Percentiles rank a stretch among this genome's conserved stretches.
Conservation (phyloP, 92 coral and sea anemone species). For the Virgularia gustaviana region DNA sequence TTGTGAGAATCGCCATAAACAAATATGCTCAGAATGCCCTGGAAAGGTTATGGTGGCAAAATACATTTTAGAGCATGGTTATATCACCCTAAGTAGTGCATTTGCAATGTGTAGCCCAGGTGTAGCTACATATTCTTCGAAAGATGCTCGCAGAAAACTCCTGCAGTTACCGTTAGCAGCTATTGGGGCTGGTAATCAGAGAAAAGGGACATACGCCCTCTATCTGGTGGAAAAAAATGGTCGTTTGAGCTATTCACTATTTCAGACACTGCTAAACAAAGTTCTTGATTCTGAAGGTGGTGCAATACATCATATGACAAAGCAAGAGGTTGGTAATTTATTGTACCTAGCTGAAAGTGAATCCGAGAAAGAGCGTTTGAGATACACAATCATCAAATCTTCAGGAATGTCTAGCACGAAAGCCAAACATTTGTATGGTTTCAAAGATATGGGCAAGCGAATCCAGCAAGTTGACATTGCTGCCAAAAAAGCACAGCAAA, state of each 20-base stretch:
- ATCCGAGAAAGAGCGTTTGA: slow-evolving; percentile 46
- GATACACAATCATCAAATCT: slow-evolving; percentile 52
- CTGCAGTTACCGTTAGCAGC: slow-evolving; percentile 39
- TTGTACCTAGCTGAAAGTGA: slow-evolving; percentile 58
- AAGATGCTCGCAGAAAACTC: slow-evolving; percentile 47
- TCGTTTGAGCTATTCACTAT: slow-evolving; percentile 9
- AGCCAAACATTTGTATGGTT: slow-evolving; percentile 37
- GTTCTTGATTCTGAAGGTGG: neutral
- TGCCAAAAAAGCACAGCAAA: slow-evolving; percentile 35
- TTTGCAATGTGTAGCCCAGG: slow-evolving; percentile 44
- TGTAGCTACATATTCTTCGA: slow-evolving; percentile 26
- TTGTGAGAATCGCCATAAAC: slow-evolving; percentile 6
- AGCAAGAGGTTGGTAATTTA: slow-evolving; percentile 37
- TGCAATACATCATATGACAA: slow-evolving; percentile 1
- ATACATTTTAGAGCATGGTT: slow-evolving; percentile 33
- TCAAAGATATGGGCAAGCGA: slow-evolving; percentile 28
- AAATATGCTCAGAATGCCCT: slow-evolving; percentile 20
- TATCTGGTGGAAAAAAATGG: slow-evolving; percentile 28
- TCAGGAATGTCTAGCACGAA: slow-evolving; percentile 43
- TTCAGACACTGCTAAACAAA: slow-evolving; percentile 35
- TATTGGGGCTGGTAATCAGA: slow-evolving; percentile 30
- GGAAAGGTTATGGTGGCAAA: slow-evolving; percentile 52
- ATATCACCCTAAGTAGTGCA: slow-evolving; percentile 44
- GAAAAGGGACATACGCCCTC: slow-evolving; percentile 32
- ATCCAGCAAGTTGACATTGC: slow-evolving; percentile 41